Evolutionary conservation across 2,797 vertebrate genomes (phyloP).

Genomic region (Pangasius larnaudii): DNA sequence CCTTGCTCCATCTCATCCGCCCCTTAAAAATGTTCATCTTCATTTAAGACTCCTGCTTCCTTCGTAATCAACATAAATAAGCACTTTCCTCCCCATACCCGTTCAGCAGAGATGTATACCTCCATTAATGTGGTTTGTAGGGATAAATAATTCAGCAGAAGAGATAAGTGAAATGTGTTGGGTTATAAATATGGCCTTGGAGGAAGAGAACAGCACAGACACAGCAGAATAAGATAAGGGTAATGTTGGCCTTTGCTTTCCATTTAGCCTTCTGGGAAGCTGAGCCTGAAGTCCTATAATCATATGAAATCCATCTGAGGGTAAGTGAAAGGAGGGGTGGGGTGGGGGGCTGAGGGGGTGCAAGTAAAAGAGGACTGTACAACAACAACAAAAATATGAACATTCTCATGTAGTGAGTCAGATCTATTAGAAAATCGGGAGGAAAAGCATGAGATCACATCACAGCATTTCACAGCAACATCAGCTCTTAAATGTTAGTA

Average conservation of each 20-base stretch:
- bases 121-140: constrained; percentile 73
- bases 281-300: constrained; percentile 36
- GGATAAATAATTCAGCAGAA: constrained; percentile 73
- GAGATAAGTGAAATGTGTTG: constrained; percentile 74
- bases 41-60: constrained; percentile 61
- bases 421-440: background rate
- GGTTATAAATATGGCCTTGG: constrained; percentile 69
- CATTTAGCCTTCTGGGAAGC: constrained; percentile 43
- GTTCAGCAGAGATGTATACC: constrained; percentile 60
- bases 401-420: constrained; percentile 2
- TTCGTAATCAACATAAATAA: constrained; percentile 71
- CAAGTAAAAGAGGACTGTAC: background rate
- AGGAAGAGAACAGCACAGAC: constrained; percentile 52
- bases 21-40: constrained; percentile 53
- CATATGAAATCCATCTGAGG: constrained; percentile 26
- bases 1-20: constrained; percentile 32
- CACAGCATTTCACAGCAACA: background rate
- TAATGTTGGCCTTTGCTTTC: constrained; percentile 49
- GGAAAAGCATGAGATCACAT: constrained; percentile 11
- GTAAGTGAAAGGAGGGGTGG: background rate
- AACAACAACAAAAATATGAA: constrained; percentile 16
- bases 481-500: background rate
- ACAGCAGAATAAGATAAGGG: constrained; percentile 59
- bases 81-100: constrained; percentile 62
- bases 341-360: background rate